Percentiles rank a stretch among this genome's conserved stretches.
These are phyloP conservation scores for Leuciscus idus DNA, from an alignment of 2,113 vertebrate species.

Conservation along the genomic window DNA sequence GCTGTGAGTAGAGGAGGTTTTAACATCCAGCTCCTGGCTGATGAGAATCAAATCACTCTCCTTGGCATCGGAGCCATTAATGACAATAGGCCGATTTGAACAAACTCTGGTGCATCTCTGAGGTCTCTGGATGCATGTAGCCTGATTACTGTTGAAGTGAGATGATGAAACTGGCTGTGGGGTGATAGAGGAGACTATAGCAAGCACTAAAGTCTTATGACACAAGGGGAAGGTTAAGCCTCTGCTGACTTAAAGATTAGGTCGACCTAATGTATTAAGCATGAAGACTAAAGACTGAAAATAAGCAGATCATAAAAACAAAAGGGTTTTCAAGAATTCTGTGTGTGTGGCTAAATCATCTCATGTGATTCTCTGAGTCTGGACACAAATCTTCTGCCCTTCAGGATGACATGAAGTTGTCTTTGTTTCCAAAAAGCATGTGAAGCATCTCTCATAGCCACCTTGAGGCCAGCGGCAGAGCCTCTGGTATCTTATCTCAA, in stretches of 20 bases:
- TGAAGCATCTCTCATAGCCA: slow-evolving; percentile 33
- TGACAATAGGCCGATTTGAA: slow-evolving; percentile 31
- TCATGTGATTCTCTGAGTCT: background rate
- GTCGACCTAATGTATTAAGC: slow-evolving; percentile 1
- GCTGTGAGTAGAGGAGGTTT: slow-evolving; percentile 26
- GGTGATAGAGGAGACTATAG: slow-evolving; percentile 35
- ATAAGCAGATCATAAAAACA: background rate
- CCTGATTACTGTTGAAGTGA: slow-evolving; percentile 2
- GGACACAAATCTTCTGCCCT: background rate
- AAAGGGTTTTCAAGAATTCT: background rate
- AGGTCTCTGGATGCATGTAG: slow-evolving; percentile 15
- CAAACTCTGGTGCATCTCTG: slow-evolving; percentile 10
- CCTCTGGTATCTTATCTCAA: slow-evolving; percentile 50
- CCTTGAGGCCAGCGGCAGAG: background rate
- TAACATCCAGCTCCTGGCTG: slow-evolving; percentile 7
- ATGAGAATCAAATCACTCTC: slow-evolving; percentile 25
- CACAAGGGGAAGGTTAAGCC: slow-evolving; percentile 37
- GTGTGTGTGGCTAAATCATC: background rate
- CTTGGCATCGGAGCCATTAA: slow-evolving; percentile 13
- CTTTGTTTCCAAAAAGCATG: slow-evolving; percentile 29
- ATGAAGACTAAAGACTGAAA: background rate
- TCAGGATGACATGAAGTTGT: background rate
- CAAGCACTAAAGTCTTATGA: slow-evolving; percentile 2
- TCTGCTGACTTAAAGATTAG: slow-evolving; percentile 16
- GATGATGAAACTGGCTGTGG: slow-evolving; percentile 29